phyloP scores from a whole-genome alignment of 1,140 invertebrate genomes.

The Aphis craccivora region DNA sequence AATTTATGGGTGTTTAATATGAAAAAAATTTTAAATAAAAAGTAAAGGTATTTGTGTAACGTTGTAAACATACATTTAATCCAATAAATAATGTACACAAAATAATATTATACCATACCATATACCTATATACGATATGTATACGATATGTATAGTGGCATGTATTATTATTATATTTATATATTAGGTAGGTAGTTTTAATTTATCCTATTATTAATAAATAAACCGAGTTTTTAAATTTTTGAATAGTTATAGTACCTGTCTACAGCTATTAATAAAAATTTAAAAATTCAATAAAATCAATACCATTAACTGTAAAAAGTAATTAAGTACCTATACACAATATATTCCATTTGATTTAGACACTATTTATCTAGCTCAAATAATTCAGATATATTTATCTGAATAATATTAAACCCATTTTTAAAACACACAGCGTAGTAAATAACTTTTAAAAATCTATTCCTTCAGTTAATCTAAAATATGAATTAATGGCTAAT shows the following conservation, averaged over 20 bases:
- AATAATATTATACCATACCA: background rate
- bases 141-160: too few relatives aligned
- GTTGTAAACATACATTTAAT: background rate
- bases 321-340: background rate
- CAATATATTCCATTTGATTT: background rate
- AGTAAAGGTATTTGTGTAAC: background rate
- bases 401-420: too few relatives aligned
- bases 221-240: background rate
- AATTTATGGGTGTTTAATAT: background rate
- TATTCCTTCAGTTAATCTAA: too few relatives aligned
- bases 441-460: too few relatives aligned
- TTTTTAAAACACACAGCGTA: too few relatives aligned
- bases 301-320: background rate
- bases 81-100: background rate
- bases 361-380: too few relatives aligned
- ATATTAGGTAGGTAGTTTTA: background rate
- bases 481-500: too few relatives aligned
- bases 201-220: background rate
- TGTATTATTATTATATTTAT: background rate
- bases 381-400: too few relatives aligned
- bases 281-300: background rate
- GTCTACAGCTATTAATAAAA: background rate
- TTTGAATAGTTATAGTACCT: too few relatives aligned
- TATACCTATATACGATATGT: too few relatives aligned
- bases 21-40: background rate